Percentiles rank a stretch among this genome's conserved stretches.
Evolutionary conservation across 2,113 vertebrate species (phyloP).

Genomic region (Pseudois nayaur): DNA sequence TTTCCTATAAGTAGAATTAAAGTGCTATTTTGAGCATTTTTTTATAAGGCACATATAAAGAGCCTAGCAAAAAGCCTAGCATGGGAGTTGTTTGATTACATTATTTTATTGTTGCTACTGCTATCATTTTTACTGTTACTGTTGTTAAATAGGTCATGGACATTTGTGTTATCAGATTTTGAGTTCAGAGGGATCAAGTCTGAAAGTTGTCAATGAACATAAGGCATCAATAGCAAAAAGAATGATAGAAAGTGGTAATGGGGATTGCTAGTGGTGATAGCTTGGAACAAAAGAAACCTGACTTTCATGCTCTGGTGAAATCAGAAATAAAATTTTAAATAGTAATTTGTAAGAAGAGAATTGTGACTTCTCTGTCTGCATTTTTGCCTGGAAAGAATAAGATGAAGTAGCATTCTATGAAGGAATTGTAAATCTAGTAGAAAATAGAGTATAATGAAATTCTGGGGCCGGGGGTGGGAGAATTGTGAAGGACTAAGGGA

Average conservation of each 20-base stretch:
- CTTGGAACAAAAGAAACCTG: not conserved
- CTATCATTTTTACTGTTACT: not conserved
- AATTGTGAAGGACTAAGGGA: not conserved
- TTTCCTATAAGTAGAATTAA: not conserved
- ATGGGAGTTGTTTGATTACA: not conserved
- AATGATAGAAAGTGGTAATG: not conserved
- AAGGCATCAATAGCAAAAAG: not conserved
- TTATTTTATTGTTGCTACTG: not conserved
- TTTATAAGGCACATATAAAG: not conserved
- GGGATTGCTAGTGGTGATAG: not conserved
- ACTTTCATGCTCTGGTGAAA: not conserved
- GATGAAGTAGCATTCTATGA: not conserved
- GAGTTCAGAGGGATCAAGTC: not conserved
- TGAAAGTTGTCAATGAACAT: not conserved
- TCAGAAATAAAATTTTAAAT: not conserved
- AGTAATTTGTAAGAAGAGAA: not conserved
- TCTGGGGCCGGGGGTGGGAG: fast-evolving
- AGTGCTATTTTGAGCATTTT: not conserved
- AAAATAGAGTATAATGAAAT: not conserved
- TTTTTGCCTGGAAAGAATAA: not conserved
- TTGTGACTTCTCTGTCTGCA: not conserved
- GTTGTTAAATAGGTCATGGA: not conserved
- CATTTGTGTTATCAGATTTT: not conserved
- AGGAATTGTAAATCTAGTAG: not conserved
- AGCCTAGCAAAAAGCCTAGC: not conserved